Base-by-base conservation (phyloP, 2,888 invertebrate species). In the Chelonus formosanus region DNA sequence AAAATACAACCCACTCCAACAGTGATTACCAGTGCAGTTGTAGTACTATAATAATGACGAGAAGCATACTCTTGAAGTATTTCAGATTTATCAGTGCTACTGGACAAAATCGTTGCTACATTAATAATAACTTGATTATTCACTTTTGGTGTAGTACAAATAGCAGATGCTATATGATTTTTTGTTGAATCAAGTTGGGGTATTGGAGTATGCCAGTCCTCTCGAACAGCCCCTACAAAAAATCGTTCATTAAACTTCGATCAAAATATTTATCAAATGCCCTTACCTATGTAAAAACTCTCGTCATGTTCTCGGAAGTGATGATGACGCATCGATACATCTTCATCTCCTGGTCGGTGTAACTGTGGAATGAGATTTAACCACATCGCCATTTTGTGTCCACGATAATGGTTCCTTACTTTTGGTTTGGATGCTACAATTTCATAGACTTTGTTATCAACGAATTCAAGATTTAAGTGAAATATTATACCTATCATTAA, bases 351-450 rank as follows among this genome's bases (percentile, higher is more conserved):
- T 0, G 92, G 92, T 73, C 92, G 89, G 85, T 94, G 94, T 70
- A 95, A 88, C 82, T 94, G 93, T 10, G 94, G 94, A 71, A 95
- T 91, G 63, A 95, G 87, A 79, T 94, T 93, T 74, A 95, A 85
- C 96, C 96, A 96, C 69, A 95, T 89, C 63, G 95, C 93, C 90
- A 95, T 91, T 86, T 95, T 94, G 85, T 94, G 94, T 0, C 94
- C 94, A 32, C 94, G 88, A 85, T 95, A 95, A 85, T 95, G 95
- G 76, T 92, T 92, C 80, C 90, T 91, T 85, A 93, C 90, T 73
- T 91, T 90, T 8, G 91, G 88, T 76, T 91, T 91, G 36, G 88
- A 86, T 55, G 90, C 92, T 92, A 83, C 45, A 81, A 84, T 32
- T 54, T 44, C n/a, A 31, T 53, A 34, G 56, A 34, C 5, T 20